Evolutionary conservation across 1,140 invertebrate species (phyloP), one percentile per base, ranked within the genome.

Genomic region (Pseudomyrmex sp.): DNA sequence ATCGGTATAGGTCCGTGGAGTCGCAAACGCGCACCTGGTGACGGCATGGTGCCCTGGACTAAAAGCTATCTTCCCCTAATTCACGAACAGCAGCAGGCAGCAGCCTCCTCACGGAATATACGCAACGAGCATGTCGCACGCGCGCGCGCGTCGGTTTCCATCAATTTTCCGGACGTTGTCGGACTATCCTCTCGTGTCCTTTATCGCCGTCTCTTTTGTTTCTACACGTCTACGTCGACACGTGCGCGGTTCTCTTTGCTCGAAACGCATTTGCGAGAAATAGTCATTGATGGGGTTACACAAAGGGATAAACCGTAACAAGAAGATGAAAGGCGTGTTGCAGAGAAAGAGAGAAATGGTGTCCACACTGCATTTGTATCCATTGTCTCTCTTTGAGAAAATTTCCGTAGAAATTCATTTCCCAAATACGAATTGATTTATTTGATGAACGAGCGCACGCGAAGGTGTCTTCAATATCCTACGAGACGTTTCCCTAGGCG

Each of bases 31-130:
- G 79, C 89, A 91, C 90, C 90, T 86, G 91, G 89, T 91, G 91
- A 89, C 84, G 87, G 23, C 59, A 44, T 50, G 62, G 76, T 76
- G 82, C 76, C 79, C 83, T 83, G 35, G 75, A 76, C 88, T 90
- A 90, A 91, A 90, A 90, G 90, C 90, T 84, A 89, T 89, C 90
- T 91, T 88, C 84, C 84, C 84, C 86, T 90, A 90, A 91, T 91
- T 91, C 85, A 90, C 85, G 61, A 68, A 54, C 52, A 23, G 48
- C 66, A n/a, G 65, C 63, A 50, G 68, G 74, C 52, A 15, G 20
- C 44, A 44, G 69, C 52, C 70, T 69, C 13, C 54, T 59, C 62
- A 18, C 18, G 79, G 79, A 48, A 48, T 85, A 48, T 85, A 85
- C 83, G 80, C 79, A 77, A 87, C 76, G 70, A 89, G 59, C 63